Evolutionary conservation across 2,113 vertebrate genomes (phyloP), one percentile per base, ranked within the genome.

Genomic region (Gadus macrocephalus): DNA sequence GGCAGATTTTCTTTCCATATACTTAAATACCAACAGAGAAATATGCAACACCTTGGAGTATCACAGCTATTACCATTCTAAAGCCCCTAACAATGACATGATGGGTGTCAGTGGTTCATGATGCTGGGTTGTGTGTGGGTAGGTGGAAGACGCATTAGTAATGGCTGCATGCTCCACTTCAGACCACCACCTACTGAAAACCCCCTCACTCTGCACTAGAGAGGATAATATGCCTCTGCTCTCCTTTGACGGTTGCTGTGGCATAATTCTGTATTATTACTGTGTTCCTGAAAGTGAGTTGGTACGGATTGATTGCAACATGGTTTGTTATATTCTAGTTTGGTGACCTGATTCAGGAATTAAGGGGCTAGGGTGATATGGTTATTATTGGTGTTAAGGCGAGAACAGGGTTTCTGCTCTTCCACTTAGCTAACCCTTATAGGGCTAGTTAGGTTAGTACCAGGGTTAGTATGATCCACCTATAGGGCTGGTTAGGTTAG

Each of bases 201-300:
- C 59, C 76, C 35, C 42, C 42, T 49, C 42, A 14, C 64, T 68
- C 75, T 73, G 73, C 68, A 49, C 61, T 65, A 22, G 17, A 69
- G 55, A 66, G 61, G 66, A 77, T 77, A 17, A 77, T 42, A 59
- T 75, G 62, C 56, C 60, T 66, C 67, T 74, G 67, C 62, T 74
- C 55, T 64, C 72, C 15, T 76, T 53, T 76, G 67, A 74, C 60
- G 70, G 38, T 66, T 58, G 16, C 20, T 28, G 16, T 72, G 75
- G 70, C 71, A 76, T 15, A 55, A 28, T 68, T 68, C 20, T 27
- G 68, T 55, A 63, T 31, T 64, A 59, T 53, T 58, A 16, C 3
- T 58, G 19, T 62, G n/a, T 56, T 15, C 14, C 4, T 56, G 17
- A 56, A 56, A 56, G 4, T 12, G 55, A 15, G 14, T 56, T 42